A percentile compares a stretch with the other conserved stretches of the same genome.
phyloP scores from a whole-genome alignment of 2,888 invertebrate species.

The Eupithecia exiguata region DNA sequence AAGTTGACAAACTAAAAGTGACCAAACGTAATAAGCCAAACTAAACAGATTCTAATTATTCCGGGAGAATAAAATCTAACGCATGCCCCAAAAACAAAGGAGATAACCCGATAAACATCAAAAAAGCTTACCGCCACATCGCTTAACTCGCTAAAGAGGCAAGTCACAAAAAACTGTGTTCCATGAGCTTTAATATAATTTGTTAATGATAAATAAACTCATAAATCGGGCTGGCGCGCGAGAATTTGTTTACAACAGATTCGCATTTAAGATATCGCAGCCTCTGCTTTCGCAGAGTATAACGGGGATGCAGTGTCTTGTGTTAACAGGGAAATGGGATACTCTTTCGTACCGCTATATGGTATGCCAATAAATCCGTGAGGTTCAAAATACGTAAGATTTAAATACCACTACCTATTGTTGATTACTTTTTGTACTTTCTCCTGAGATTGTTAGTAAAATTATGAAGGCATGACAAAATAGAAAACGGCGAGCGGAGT shows the following conservation, averaged over 20 bases:
- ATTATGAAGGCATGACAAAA: too few relatives aligned
- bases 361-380: neutral
- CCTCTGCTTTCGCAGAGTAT: conserved; percentile 32
- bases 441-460: too few relatives aligned
- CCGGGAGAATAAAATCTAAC: neutral
- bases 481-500: too few relatives aligned
- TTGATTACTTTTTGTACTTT: too few relatives aligned
- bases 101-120: conserved; percentile 65
- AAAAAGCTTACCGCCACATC: conserved; percentile 58
- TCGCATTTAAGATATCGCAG: conserved; percentile 81
- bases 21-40: neutral
- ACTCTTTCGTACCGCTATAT: neutral
- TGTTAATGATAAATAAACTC: conserved; percentile 85
- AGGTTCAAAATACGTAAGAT: neutral
- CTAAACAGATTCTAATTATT: neutral
- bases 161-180: conserved; percentile 71
- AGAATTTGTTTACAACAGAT: conserved; percentile 84
- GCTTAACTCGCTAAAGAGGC: conserved; percentile 64
- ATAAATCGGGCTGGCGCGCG: conserved; percentile 77
- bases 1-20: too few relatives aligned
- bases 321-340: neutral
- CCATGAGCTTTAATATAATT: conserved; percentile 82
- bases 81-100: conserved; percentile 8
- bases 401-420: neutral
- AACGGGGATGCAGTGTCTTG: conserved; percentile 15